phyloP scores from a whole-genome alignment of 1,140 invertebrate genomes.

The Babylonia areolata region DNA sequence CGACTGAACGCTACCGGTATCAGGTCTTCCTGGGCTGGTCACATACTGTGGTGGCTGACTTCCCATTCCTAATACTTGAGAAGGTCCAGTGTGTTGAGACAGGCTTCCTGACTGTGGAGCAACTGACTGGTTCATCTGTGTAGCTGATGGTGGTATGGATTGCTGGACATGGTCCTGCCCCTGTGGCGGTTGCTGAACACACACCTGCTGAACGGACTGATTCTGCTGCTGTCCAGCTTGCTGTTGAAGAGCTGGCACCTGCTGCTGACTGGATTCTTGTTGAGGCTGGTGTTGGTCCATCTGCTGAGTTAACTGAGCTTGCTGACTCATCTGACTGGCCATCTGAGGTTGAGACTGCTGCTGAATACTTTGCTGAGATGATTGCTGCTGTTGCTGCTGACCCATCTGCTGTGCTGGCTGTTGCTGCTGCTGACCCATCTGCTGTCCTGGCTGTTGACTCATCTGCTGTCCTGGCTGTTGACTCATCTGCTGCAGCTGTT shows the following conservation, averaged over 20 bases:
- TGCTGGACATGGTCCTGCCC: not conserved
- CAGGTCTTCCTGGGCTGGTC: conserved; percentile 6
- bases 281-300: not conserved
- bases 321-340: not conserved
- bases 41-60: not conserved
- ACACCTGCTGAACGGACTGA: conserved; percentile 9
- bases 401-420: not conserved
- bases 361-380: not conserved
- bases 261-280: not conserved
- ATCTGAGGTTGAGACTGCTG: not conserved
- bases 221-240: conserved; percentile 3
- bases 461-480: not conserved
- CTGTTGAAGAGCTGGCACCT: not conserved
- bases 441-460: not conserved
- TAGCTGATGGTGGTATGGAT: not conserved
- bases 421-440: not conserved
- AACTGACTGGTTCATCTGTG: not conserved
- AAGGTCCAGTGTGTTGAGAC: not conserved
- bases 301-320: not conserved
- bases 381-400: not conserved
- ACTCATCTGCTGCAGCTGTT: not conserved
- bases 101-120: not conserved
- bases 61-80: not conserved
- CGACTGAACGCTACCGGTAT: not conserved
- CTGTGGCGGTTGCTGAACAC: not conserved